These are phyloP conservation scores for Diloba caeruleocephala DNA, from an alignment of 2,888 invertebrate species.

Conservation along the genomic window DNA sequence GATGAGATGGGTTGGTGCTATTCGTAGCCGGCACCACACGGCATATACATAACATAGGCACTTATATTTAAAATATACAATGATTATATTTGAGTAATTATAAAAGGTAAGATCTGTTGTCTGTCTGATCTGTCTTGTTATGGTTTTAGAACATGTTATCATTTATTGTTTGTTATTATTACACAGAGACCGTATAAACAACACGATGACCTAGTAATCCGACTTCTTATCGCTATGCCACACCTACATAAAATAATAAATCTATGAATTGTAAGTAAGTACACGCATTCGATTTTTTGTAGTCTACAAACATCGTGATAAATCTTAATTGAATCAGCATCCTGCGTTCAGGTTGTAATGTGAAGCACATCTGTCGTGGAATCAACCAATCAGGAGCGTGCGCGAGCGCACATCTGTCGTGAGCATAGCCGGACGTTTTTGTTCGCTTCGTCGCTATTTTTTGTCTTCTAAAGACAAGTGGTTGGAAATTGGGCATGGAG, in stretches of 20 bases:
- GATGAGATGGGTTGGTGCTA: too few species aligned
- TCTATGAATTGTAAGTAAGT: too few species aligned
- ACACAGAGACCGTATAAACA: neutral
- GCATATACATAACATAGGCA: too few species aligned
- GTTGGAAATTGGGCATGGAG: slow-evolving; percentile 45
- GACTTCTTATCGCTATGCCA: slow-evolving; percentile 18
- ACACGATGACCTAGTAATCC: slow-evolving; percentile 22
- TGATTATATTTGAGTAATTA: too few species aligned
- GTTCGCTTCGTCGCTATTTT: slow-evolving; percentile 75
- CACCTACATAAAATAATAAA: too few species aligned
- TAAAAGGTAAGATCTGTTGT: too few species aligned
- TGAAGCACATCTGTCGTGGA: slow-evolving; percentile 76
- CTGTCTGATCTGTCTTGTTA: too few species aligned
- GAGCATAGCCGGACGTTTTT: slow-evolving; percentile 71
- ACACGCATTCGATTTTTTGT: slow-evolving; percentile 10
- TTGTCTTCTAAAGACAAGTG: slow-evolving; percentile 56
- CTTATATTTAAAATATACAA: too few species aligned
- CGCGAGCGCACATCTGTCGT: slow-evolving; percentile 80
- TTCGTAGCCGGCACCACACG: too few species aligned
- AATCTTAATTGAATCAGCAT: slow-evolving; percentile 64
- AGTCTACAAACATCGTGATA: slow-evolving; percentile 57
- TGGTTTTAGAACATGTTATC: too few species aligned
- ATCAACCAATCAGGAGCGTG: slow-evolving; percentile 77
- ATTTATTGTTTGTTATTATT: too few species aligned
- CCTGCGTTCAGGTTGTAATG: slow-evolving; percentile 57